Evolutionary conservation across 2,888 invertebrate genomes (phyloP), one percentile per base, ranked within the genome.

Genomic region (Brenthis ino): DNA sequence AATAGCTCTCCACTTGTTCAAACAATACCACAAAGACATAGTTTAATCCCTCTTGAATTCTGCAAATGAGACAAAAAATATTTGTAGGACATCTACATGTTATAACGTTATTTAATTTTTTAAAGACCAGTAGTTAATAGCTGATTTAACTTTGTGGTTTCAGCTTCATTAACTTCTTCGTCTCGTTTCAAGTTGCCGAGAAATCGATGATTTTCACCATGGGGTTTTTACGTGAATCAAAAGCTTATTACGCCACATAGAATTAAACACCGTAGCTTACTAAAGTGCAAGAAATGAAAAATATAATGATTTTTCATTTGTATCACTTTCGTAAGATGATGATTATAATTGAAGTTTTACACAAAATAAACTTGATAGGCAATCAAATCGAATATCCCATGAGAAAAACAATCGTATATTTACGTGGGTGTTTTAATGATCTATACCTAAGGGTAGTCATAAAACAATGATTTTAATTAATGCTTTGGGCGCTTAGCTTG

Each of bases 401-500:
- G 53, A 54, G 53, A 54, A 63, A 53, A 63, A 20, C 20, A 20
- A 54, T 64, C n/a, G 33, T 67, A 54, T 60, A 60, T 67, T 57
- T 57, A 57, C 64, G 68, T 70, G 69, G 65, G 61, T 73, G 63
- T 68, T 70, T 67, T 68, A 69, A 66, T 71, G 69, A 66, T 64
- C 74, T 71, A 77, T 72, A 75, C 72, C 70, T 72, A 73, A 76
- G 73, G 76, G 75, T 72, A 67, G 63, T 69, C 77, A 74, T 77
- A 77, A 78, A 78, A 76, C 74, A 72, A 73, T 64, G 70, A 66
- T 72, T 69, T 72, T 77, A 78, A 77, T 78, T 78, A 77, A 77
- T 76, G 75, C 73, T 74, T 69, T 65, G 68, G 71, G 73, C 71
- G 66, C 55, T 68, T 57, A 55, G 57, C 50, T 64, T 65, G 61